Percentiles rank a stretch among this genome's conserved stretches.
Evolutionary conservation across 2,888 invertebrate genomes (phyloP).

Genomic region (Phytoseiulus persimilis): DNA sequence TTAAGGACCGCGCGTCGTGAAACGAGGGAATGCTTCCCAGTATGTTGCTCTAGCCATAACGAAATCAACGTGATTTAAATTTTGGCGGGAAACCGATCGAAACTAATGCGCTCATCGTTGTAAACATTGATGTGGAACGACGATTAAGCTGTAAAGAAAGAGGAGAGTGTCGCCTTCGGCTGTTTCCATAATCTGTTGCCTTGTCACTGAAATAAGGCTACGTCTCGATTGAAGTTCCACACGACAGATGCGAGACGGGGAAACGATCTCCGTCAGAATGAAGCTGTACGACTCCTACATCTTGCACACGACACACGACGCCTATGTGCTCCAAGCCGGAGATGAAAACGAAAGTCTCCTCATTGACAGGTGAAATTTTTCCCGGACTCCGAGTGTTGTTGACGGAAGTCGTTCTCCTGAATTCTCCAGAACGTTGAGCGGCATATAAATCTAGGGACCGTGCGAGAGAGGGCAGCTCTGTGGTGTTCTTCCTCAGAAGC

Average conservation of each 20-base stretch:
- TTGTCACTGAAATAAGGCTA: background rate
- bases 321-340: constrained; percentile 8
- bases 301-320: constrained; percentile 10
- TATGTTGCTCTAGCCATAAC: no score
- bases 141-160: background rate
- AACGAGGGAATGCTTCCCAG: no score
- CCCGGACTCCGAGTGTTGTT: background rate
- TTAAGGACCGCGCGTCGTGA: no score
- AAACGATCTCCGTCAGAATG: background rate
- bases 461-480: no score
- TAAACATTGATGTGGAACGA: background rate
- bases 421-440: background rate
- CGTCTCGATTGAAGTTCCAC: background rate
- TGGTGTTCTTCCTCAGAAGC: no score
- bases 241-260: background rate
- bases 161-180: background rate
- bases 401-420: background rate
- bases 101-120: no score
- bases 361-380: constrained; percentile 27
- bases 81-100: no score
- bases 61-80: no score
- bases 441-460: no score
- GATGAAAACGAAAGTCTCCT: constrained; percentile 11
- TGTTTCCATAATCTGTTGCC: background rate
- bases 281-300: constrained; percentile 20